phyloP scores from a whole-genome alignment of 2,113 vertebrate species.

The Apus apus region DNA sequence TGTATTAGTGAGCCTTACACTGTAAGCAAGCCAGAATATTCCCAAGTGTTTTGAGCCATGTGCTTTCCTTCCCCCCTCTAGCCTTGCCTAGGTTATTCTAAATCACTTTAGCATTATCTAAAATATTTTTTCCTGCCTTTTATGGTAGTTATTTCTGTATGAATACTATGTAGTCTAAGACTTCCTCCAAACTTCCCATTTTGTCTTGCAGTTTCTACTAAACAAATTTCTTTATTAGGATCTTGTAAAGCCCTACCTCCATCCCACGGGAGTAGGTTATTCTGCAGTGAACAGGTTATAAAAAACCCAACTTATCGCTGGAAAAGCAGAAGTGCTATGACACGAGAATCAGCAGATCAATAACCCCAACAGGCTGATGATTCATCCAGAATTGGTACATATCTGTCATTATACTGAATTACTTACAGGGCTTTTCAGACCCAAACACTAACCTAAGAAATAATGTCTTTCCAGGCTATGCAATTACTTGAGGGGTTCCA shows the following conservation, averaged over 20 bases:
- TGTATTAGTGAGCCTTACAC: background rate
- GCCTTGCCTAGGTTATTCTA: background rate
- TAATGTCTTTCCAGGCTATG: background rate
- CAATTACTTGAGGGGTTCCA: background rate
- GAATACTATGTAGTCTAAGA: background rate
- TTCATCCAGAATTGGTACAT: background rate
- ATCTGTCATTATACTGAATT: background rate
- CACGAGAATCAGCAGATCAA: background rate
- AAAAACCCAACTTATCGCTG: background rate
- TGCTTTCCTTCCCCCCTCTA: background rate
- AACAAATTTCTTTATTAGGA: background rate
- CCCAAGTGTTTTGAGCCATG: background rate
- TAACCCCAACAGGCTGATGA: background rate
- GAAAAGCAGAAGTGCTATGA: background rate
- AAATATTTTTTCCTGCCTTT: background rate
- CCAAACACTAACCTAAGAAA: accelerated
- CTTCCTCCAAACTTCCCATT: background rate
- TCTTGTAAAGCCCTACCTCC: background rate
- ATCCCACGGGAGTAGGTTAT: background rate
- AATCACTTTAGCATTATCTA: background rate
- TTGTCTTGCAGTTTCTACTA: background rate
- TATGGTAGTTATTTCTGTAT: background rate
- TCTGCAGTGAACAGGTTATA: background rate
- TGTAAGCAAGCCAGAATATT: slow-evolving; percentile 21
- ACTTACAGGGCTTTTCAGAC: background rate